A percentile compares a stretch with the other conserved stretches of the same genome.
These are phyloP conservation scores for Sarcophaga variegata DNA, from an alignment of 2,888 invertebrate genomes.

Conservation along the genomic window DNA sequence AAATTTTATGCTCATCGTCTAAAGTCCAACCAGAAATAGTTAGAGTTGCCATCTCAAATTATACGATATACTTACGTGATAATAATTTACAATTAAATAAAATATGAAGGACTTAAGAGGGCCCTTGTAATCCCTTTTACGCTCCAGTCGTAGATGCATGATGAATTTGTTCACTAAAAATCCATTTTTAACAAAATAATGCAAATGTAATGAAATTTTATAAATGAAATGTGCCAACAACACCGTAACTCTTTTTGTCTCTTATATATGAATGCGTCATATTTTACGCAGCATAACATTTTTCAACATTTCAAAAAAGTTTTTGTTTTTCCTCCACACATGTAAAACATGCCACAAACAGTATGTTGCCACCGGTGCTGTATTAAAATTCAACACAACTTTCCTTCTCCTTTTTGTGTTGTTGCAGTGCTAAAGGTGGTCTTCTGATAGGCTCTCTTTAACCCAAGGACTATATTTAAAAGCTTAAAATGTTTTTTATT, in stretches of 20 bases:
- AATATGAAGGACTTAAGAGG: background rate
- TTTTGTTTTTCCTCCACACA: background rate
- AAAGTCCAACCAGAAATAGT: too few relatives aligned
- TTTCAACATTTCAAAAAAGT: constrained; percentile 1
- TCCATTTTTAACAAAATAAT: constrained; percentile 30
- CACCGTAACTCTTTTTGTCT: constrained; percentile 31
- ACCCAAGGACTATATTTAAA: background rate
- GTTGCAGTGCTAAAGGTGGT: background rate
- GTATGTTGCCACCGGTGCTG: constrained; percentile 4
- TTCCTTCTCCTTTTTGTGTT: background rate
- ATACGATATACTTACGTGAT: too few relatives aligned
- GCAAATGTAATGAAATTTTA: constrained; percentile 44
- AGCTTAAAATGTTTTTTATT: background rate
- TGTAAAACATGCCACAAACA: constrained; percentile 1
- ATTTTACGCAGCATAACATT: constrained; percentile 9
- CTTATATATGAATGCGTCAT: constrained; percentile 40
- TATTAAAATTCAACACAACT: constrained; percentile 15
- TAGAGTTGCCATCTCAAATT: too few relatives aligned
- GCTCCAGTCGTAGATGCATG: background rate
- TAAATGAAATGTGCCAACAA: constrained; percentile 45
- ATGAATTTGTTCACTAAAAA: background rate
- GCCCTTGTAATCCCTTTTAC: background rate
- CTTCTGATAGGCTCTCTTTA: background rate
- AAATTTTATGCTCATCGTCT: too few relatives aligned
- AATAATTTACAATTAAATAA: too few relatives aligned